Evolutionary conservation across 1,140 invertebrate genomes (phyloP), one percentile per base, ranked within the genome.

Genomic region (Archivesica marissinica): DNA sequence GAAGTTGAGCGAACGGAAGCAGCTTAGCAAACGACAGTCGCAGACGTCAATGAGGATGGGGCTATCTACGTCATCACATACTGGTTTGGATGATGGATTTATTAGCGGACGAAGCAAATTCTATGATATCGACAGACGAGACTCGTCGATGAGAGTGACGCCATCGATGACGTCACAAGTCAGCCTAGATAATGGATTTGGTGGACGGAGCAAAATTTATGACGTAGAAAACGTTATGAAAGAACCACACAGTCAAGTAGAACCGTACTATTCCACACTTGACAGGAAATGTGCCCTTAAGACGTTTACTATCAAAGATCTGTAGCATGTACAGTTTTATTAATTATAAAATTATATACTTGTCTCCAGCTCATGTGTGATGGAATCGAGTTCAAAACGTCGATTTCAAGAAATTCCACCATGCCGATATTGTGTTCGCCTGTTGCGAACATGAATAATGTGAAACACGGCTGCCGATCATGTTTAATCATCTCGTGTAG

Each of bases 271-370:
- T 52, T 77, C 72, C 25, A 85, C 61, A 20, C 35, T 85, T 4
- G 82, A 85, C 30, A 64, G 44, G 25, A 66, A 50, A 38, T 85
- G 82, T 52, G 35, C 59, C 23, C 74, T 77, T 2, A 74, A 77
- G 39, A 77, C 54, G 23, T 85, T 85, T 52, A 77, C 33, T 4
- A 76, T 85, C 17, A 85, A 85, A 44, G 82, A 85, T 54, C 61
- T 85, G 23, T 85, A 85, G 33, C 3, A 11, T 59, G n/a, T 20
- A n/a, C 3, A n/a, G 17, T 52, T 20, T 52, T 52, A 20, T n/a
- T n/a, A n/a, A n/a, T n/a, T n/a, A n/a, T n/a, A n/a, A n/a, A n/a
- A n/a, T n/a, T n/a, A n/a, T n/a, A n/a, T n/a, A n/a, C n/a, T n/a
- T n/a, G n/a, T n/a, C n/a, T n/a, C n/a, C n/a, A n/a, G n/a, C n/a